Percentiles rank a stretch among this genome's conserved stretches.
phyloP scores from a whole-genome alignment of 2,888 invertebrate genomes.

The Lissonota sp. region DNA sequence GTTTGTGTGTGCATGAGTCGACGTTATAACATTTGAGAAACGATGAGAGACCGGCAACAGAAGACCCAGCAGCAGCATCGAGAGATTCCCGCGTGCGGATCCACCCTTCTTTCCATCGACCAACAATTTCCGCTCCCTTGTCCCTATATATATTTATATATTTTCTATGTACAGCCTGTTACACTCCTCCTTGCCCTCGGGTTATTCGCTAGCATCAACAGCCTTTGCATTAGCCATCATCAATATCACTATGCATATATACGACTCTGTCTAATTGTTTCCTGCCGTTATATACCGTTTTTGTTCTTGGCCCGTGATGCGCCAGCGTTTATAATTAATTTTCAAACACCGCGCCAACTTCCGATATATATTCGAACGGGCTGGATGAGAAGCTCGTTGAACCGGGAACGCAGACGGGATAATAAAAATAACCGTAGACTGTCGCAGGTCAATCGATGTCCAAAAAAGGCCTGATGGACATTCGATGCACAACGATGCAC shows the following conservation, averaged over 20 bases:
- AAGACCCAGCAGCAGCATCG: constrained; percentile 18
- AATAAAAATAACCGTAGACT: neutral
- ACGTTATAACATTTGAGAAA: constrained; percentile 11
- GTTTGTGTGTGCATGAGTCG: neutral
- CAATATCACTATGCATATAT: constrained; percentile 30
- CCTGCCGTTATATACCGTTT: constrained; percentile 69
- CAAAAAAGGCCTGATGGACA: neutral
- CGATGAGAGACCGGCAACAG: constrained; percentile 45
- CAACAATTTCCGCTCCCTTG: constrained; percentile 60
- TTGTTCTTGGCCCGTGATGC: constrained; percentile 51
- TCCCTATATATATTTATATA: constrained; percentile 7
- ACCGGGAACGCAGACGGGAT: neutral
- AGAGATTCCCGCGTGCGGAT: constrained; percentile 25
- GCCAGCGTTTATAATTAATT: constrained; percentile 59
- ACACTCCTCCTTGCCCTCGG: constrained; percentile 5
- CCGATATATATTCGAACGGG: constrained; percentile 11
- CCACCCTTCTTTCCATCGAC: constrained; percentile 51
- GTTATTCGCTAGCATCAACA: constrained; percentile 33
- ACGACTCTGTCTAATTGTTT: constrained; percentile 74
- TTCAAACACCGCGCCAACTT: constrained; percentile 52
- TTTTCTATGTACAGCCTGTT: constrained; percentile 42
- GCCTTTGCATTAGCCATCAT: constrained; percentile 29
- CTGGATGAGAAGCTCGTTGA: constrained; percentile 16
- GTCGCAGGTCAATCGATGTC: neutral
- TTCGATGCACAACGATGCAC: no score